Percentiles rank a stretch among this genome's conserved stretches.
Conservation (phyloP, 2,888 invertebrate genomes). For the Nysson spinosus region DNA sequence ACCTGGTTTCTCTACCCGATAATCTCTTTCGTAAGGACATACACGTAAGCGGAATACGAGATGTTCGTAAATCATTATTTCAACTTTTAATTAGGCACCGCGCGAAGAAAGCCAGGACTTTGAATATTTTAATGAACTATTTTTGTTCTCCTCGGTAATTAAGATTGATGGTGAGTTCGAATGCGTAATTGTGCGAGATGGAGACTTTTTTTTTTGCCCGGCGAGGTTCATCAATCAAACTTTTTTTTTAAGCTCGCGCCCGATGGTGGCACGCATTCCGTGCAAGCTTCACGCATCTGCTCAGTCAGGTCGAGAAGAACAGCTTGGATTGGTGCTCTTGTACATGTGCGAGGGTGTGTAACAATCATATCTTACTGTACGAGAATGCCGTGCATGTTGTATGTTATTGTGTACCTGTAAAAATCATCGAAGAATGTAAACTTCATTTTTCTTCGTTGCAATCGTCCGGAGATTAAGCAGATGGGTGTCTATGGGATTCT, state of each 20-base stretch:
- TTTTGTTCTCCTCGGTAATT: slow-evolving; percentile 54
- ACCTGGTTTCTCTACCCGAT: background rate
- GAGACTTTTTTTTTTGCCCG: slow-evolving; percentile 41
- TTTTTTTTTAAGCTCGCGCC: slow-evolving; percentile 39
- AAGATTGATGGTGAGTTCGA: slow-evolving; percentile 61
- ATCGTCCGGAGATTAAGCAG: too few relatives aligned
- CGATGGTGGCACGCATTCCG: slow-evolving; percentile 53
- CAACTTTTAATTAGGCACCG: slow-evolving; percentile 54
- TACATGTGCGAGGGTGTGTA: slow-evolving; percentile 47
- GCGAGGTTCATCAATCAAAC: slow-evolving; percentile 60
- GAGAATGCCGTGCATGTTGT: too few relatives aligned
- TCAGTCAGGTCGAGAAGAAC: slow-evolving; percentile 16
- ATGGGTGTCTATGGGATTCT: too few relatives aligned
- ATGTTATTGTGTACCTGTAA: too few relatives aligned
- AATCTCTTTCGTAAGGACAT: too few relatives aligned
- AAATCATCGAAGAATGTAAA: too few relatives aligned
- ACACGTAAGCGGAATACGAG: too few relatives aligned
- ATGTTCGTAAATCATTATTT: slow-evolving; percentile 31
- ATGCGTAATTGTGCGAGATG: slow-evolving; percentile 60
- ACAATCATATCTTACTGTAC: too few relatives aligned
- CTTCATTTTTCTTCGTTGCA: too few relatives aligned
- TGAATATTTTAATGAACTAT: slow-evolving; percentile 61
- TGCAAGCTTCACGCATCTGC: slow-evolving; percentile 47
- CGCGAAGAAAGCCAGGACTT: slow-evolving; percentile 46
- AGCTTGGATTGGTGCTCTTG: slow-evolving; percentile 40